A percentile compares a stretch with the other conserved stretches of the same genome.
Evolutionary conservation across 64 coral and sea anemone genomes (phyloP).

Genomic region (Actinia equina): DNA sequence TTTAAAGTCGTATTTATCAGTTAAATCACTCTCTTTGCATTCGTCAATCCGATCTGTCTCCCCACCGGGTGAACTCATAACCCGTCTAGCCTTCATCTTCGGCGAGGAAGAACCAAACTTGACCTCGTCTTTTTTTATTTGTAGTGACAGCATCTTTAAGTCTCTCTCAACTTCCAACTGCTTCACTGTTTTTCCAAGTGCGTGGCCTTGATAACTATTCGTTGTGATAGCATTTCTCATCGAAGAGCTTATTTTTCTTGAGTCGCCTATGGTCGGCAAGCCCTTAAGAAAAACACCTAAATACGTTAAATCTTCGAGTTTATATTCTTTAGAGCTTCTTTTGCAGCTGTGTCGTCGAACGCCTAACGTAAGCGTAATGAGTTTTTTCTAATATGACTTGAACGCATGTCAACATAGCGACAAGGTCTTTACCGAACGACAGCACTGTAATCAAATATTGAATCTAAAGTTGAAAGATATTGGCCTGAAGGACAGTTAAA

Average conservation of each 20-base stretch:
- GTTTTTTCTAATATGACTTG: background rate
- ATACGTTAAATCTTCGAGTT: background rate
- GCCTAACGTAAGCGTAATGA: background rate
- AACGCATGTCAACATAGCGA: background rate
- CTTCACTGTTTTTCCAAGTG: conserved; percentile 57
- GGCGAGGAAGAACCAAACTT: conserved; percentile 19
- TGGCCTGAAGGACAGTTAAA: background rate
- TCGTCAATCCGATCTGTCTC: background rate
- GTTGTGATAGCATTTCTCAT: conserved; percentile 61
- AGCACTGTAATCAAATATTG: background rate
- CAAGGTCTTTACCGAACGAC: background rate
- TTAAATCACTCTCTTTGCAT: background rate
- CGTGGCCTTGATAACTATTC: conserved; percentile 42
- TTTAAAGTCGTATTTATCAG: background rate
- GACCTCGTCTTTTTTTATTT: conserved; percentile 69
- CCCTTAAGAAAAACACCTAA: too few relatives aligned
- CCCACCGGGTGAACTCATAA: background rate
- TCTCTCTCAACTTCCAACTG: conserved; percentile 79
- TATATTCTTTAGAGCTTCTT: background rate
- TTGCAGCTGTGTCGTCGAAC: background rate
- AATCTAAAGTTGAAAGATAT: background rate
- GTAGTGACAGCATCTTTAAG: conserved; percentile 59
- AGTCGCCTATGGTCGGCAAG: too few relatives aligned
- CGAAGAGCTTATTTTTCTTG: conserved; percentile 55
- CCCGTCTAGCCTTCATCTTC: conserved; percentile 3